Percentiles rank a stretch among this genome's conserved stretches.
Conservation (phyloP, 92 coral and sea anemone species). For the Actinernus sp. region DNA sequence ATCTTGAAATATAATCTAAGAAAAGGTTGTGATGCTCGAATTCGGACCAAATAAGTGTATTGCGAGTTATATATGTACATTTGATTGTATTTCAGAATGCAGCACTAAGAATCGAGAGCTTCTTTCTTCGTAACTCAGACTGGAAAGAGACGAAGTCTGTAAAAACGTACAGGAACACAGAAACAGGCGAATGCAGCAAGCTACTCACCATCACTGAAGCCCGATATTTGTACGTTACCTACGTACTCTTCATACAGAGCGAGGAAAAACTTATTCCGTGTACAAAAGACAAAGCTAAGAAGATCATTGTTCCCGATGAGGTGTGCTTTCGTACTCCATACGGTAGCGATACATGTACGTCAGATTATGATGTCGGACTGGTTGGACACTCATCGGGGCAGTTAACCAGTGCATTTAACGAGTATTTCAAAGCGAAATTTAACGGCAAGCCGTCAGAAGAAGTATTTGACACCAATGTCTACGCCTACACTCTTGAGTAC, state of each 20-base stretch:
- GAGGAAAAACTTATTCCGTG: slow-evolving; percentile 11
- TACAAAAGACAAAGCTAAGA: background rate
- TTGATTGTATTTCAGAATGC: slow-evolving; percentile 3
- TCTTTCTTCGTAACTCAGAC: slow-evolving; percentile 49
- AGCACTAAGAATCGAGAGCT: slow-evolving; percentile 32
- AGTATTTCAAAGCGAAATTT: slow-evolving; percentile 18
- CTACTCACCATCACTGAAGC: slow-evolving; percentile 49
- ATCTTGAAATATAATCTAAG: too few species aligned
- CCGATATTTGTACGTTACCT: slow-evolving; percentile 53
- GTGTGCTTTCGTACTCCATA: slow-evolving; percentile 58
- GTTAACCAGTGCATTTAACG: slow-evolving; percentile 21
- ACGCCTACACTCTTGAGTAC: slow-evolving; percentile 46
- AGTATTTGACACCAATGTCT: slow-evolving; percentile 59
- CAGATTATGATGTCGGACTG: slow-evolving; percentile 61
- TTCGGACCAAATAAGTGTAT: too few species aligned
- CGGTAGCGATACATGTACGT: slow-evolving; percentile 36
- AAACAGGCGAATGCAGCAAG: background rate
- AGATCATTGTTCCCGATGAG: background rate
- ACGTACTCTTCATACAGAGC: slow-evolving; percentile 30
- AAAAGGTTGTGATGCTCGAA: too few species aligned
- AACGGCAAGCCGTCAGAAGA: slow-evolving; percentile 47
- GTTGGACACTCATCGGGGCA: slow-evolving; percentile 32
- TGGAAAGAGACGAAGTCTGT: slow-evolving; percentile 24
- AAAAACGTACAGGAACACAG: background rate
- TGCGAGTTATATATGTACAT: too few species aligned